Evolutionary conservation across 2,888 invertebrate species (phyloP), one percentile per base, ranked within the genome.

Genomic region (Thelaira solivaga): DNA sequence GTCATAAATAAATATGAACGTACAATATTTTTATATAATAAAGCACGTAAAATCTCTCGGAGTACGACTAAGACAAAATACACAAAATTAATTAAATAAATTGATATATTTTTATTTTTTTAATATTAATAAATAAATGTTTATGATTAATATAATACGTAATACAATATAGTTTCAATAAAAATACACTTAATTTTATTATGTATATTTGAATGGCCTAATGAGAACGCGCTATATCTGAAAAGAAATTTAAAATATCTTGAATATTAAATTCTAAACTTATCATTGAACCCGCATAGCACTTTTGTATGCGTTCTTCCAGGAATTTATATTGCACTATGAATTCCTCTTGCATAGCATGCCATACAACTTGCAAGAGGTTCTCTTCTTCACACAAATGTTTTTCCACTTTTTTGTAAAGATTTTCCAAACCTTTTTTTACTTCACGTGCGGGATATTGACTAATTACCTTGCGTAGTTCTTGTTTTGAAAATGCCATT

Each of bases 271-370:
- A 98, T 88, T 99, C 98, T 83, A 99, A 91, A 69, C 93, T 92
- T 81, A 99, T 95, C 91, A 96, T 96, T 49, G 98, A 95, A 81
- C 96, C 98, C 11, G 98, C 97, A 91, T 99, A 99, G 90, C 98
- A 99, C 83, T 96, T 93, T 84, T 95, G 95, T 86, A 99, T 96
- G 82, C 97, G 92, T 83, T 95, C 95, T 90, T 98, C 97, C 83
- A 98, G 93, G 83, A 94, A 93, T 88, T 96, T 96, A 90, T 98
- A 97, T 89, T 99, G 99, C 83, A 95, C 94, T 83, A 99, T 95
- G 90, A 99, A 99, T 91, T 99, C 98, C 89, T 98, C 97, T 91
- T 99, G 98, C 98, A 99, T 98, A 84, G 97, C 96, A 87, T 97
- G 93, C 99, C 99, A 99, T 72, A 99, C 99, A 59, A 99, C 99